Conservation (phyloP, 2,113 vertebrate genomes). For the Podiceps cristatus region DNA sequence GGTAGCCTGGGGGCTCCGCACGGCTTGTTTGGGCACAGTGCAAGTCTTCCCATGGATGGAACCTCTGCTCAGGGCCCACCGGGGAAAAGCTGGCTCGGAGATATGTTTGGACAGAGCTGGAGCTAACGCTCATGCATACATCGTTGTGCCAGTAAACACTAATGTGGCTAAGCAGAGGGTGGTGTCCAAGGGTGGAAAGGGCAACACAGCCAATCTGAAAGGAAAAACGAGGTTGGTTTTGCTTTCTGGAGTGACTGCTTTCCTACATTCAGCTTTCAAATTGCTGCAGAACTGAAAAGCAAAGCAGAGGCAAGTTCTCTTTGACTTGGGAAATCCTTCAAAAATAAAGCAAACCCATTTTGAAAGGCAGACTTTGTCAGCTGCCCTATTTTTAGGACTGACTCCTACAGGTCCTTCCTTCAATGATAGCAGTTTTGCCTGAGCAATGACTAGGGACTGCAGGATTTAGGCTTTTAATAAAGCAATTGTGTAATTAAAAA, state of each 20-base stretch:
- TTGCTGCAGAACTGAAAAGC: background rate
- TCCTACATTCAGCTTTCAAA: background rate
- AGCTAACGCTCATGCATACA: background rate
- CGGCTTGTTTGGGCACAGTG: background rate
- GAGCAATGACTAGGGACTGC: constrained; percentile 57
- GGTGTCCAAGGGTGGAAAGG: background rate
- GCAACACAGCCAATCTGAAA: background rate
- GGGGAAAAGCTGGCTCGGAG: background rate
- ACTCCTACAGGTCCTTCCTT: constrained; percentile 63
- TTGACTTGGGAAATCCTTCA: constrained; percentile 37
- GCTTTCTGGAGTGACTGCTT: background rate
- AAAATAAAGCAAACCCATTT: constrained; percentile 26
- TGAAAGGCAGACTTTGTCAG: constrained; percentile 55
- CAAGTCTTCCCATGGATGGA: background rate
- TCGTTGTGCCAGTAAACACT: background rate
- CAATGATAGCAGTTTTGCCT: constrained; percentile 53
- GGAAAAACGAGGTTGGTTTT: background rate
- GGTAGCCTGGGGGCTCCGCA: background rate
- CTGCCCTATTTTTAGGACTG: constrained; percentile 65
- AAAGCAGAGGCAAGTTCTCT: constrained; percentile 20
- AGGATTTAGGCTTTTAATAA: constrained; percentile 67
- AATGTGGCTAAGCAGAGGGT: background rate
- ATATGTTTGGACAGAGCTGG: background rate
- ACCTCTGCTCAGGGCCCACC: background rate
- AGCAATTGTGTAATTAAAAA: constrained; percentile 74